Evolutionary conservation across 2,888 invertebrate species (phyloP).

Genomic region (Melipona bicolor): DNA sequence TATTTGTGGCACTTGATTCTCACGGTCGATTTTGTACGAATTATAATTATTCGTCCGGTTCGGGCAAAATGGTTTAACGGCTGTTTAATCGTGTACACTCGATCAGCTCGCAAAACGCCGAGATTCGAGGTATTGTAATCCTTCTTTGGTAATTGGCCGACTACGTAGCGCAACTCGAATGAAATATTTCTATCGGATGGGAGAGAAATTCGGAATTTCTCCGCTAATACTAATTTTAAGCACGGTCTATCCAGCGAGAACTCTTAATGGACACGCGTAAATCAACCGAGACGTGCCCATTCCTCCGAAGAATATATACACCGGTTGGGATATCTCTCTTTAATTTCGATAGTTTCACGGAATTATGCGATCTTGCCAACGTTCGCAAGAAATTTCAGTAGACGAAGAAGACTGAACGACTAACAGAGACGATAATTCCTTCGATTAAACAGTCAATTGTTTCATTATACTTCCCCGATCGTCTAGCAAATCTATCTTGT

Average conservation of each 20-base stretch:
- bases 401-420: constrained; percentile 42
- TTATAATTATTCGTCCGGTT: constrained; percentile 6
- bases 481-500: constrained; percentile 57
- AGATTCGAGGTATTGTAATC: constrained; percentile 10
- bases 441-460: constrained; percentile 73
- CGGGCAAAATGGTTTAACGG: neutral
- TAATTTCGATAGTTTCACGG: constrained; percentile 41
- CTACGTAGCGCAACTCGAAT: constrained; percentile 13
- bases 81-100: neutral
- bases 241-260: neutral
- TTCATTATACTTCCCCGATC: constrained; percentile 49
- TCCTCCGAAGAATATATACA: constrained; percentile 38
- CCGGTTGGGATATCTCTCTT: constrained; percentile 31
- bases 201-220: constrained; percentile 3
- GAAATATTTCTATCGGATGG: constrained; percentile 15
- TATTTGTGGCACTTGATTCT: neutral
- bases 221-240: constrained; percentile 30
- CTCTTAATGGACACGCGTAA: constrained; percentile 42
- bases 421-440: constrained; percentile 58
- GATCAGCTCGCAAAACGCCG: neutral
- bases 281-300: constrained; percentile 38
- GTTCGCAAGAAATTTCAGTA: constrained; percentile 2
- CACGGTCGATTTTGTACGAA: neutral
- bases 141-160: constrained; percentile 17
- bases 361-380: constrained; percentile 19